phyloP scores from a whole-genome alignment of 1,140 invertebrate species.

The Drosophila takahashii region DNA sequence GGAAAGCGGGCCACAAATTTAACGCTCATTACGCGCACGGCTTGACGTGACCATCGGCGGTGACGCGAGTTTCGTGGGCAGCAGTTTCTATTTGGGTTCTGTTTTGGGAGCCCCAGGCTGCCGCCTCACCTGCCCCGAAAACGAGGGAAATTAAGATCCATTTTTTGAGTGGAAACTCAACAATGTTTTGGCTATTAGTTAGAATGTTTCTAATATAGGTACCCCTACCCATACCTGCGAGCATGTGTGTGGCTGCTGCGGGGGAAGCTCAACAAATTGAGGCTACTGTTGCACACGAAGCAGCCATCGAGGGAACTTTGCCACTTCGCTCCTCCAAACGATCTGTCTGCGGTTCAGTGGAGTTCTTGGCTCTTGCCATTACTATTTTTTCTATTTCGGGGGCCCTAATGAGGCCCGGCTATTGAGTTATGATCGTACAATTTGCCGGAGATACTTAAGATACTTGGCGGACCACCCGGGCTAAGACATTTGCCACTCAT shows the following conservation, averaged over 20 bases:
- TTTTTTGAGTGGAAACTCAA: constrained; percentile 50
- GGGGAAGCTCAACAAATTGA: constrained; percentile 58
- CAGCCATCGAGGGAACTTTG: constrained; percentile 35
- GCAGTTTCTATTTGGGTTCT: constrained; percentile 19
- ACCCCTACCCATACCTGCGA: not conserved
- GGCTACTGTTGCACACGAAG: constrained; percentile 70
- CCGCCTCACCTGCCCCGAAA: constrained; percentile 36
- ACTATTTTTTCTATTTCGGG: constrained; percentile 2
- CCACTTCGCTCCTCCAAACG: constrained; percentile 17
- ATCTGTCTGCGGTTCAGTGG: constrained; percentile 30
- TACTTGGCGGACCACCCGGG: constrained; percentile 45
- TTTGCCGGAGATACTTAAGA: constrained; percentile 49
- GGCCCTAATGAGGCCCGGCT: constrained; percentile 67
- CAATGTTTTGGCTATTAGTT: constrained; percentile 72
- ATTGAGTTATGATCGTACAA: constrained; percentile 73
- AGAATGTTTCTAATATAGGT: constrained; percentile 67
- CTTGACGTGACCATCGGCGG: constrained; percentile 70
- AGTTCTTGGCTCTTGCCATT: constrained; percentile 17
- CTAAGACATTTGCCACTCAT: constrained; percentile 49
- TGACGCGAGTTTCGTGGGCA: constrained; percentile 65
- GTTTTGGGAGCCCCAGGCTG: constrained; percentile 1
- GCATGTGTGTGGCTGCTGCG: constrained; percentile 36
- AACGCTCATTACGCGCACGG: constrained; percentile 79
- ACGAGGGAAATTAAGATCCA: constrained; percentile 68
- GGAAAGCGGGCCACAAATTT: constrained; percentile 71